phyloP scores from a whole-genome alignment of 2,888 invertebrate species.

The Apamea epomidion region DNA sequence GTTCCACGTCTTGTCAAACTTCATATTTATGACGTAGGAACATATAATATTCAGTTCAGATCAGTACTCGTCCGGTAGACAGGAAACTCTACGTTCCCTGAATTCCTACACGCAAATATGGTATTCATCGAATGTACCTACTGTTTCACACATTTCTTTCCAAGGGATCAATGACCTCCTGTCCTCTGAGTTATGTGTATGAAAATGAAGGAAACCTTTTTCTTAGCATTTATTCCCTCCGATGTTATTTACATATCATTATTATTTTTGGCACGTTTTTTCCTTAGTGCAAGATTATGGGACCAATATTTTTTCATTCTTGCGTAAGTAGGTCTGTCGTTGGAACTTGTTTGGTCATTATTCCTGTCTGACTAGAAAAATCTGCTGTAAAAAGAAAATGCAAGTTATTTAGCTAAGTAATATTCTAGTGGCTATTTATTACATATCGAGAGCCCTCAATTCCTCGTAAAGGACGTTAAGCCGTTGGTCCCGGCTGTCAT shows the following conservation, averaged over 20 bases:
- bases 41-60: constrained; percentile 32
- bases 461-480: not conserved
- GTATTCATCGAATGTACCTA: constrained; percentile 36
- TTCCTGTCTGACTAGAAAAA: not conserved
- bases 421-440: not conserved
- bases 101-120: constrained; percentile 49
- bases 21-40: constrained; percentile 26
- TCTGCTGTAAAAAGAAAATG: not conserved
- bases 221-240: constrained; percentile 30
- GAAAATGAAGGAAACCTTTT: constrained; percentile 22
- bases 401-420: not conserved
- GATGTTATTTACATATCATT: constrained; percentile 25
- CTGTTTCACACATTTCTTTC: constrained; percentile 26
- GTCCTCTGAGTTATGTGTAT: constrained; percentile 5
- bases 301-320: not conserved
- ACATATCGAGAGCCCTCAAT: not conserved
- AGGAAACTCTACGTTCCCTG: constrained; percentile 32
- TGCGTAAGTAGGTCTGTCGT: not conserved
- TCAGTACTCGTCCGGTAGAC: constrained; percentile 19
- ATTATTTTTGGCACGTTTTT: constrained; percentile 22
- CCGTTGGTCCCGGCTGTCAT: not conserved
- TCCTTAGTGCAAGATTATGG: too few species aligned
- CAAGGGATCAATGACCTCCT: constrained; percentile 33
- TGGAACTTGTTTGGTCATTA: not conserved
- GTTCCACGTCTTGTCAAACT: not conserved